These are phyloP conservation scores for Tarsius wallacei DNA, from an alignment of 2,797 vertebrate genomes.

Conservation along the genomic window DNA sequence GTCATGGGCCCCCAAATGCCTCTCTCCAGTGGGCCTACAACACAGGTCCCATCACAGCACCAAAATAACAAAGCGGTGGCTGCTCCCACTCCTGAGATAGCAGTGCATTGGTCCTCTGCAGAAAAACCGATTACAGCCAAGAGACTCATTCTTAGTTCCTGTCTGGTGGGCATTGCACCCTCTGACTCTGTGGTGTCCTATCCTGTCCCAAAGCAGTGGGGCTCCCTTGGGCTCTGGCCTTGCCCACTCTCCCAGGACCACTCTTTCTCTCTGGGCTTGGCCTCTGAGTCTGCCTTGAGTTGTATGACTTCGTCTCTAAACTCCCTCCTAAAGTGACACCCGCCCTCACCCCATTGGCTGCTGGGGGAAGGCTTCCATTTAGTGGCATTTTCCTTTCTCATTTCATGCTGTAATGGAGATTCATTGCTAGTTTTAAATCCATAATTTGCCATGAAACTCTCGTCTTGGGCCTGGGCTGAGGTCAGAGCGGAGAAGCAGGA, in stretches of 20 bases:
- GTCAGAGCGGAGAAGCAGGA: slow-evolving; percentile 72
- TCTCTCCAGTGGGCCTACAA: not conserved
- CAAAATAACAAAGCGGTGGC: not conserved
- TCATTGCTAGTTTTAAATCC: slow-evolving; percentile 90
- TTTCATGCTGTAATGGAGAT: slow-evolving; percentile 92
- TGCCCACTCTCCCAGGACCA: not conserved
- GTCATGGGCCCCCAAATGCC: not conserved
- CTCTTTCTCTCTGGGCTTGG: not conserved
- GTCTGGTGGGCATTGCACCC: rapidly evolving
- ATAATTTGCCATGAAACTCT: slow-evolving; percentile 90
- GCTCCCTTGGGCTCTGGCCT: rapidly evolving
- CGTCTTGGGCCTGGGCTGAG: slow-evolving; percentile 73
- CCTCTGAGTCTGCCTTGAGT: not conserved
- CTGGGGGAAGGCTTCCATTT: slow-evolving; percentile 88
- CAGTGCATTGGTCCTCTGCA: not conserved
- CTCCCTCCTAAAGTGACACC: slow-evolving; percentile 44
- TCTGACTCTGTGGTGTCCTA: not conserved
- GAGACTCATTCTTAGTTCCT: not conserved
- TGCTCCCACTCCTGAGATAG: rapidly evolving
- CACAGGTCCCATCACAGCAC: rapidly evolving
- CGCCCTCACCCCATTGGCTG: slow-evolving; percentile 66
- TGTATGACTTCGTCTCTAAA: not conserved
- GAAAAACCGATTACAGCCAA: not conserved
- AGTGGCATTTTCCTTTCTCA: slow-evolving; percentile 90
- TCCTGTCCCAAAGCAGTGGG: rapidly evolving